Conservation (phyloP, 2,888 invertebrate species). For the Lasioglossum leucozonium region DNA sequence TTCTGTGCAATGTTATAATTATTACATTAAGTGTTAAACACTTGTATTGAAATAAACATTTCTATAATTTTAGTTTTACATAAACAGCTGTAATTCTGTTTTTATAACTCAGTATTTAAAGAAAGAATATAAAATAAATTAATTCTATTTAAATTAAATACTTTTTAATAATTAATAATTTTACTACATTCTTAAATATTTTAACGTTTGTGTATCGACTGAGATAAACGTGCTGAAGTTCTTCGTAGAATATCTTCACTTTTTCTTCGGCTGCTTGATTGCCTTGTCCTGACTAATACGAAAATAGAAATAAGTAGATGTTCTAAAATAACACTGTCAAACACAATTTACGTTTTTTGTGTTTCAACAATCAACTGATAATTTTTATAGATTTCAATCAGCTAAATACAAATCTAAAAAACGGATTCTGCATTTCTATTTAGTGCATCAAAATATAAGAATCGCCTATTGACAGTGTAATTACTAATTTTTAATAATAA, state of each 20-base stretch:
- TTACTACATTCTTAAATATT: conserved; percentile 3
- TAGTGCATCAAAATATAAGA: neutral
- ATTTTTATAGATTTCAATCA: neutral
- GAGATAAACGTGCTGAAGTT: conserved; percentile 44
- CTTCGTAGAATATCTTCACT: neutral
- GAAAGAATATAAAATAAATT: conserved; percentile 9
- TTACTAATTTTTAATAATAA: neutral
- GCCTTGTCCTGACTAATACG: neutral
- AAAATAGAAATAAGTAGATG: conserved; percentile 14
- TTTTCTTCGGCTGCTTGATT: neutral
- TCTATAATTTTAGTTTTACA: conserved; percentile 33
- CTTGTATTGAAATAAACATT: conserved; percentile 46
- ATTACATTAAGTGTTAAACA: conserved; percentile 32
- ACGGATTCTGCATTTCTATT: neutral
- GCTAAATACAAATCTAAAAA: neutral
- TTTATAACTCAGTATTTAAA: conserved; percentile 14
- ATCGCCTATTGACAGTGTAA: neutral
- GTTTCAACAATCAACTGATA: neutral
- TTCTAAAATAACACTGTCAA: neutral
- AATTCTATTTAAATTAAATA: neutral
- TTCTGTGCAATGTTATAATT: conserved; percentile 20
- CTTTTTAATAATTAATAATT: neutral
- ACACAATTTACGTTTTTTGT: neutral
- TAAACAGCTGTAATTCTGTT: neutral
- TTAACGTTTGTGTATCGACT: conserved; percentile 12